Conservation (phyloP, 2,797 vertebrate species). For the Girardinus metallicus region DNA sequence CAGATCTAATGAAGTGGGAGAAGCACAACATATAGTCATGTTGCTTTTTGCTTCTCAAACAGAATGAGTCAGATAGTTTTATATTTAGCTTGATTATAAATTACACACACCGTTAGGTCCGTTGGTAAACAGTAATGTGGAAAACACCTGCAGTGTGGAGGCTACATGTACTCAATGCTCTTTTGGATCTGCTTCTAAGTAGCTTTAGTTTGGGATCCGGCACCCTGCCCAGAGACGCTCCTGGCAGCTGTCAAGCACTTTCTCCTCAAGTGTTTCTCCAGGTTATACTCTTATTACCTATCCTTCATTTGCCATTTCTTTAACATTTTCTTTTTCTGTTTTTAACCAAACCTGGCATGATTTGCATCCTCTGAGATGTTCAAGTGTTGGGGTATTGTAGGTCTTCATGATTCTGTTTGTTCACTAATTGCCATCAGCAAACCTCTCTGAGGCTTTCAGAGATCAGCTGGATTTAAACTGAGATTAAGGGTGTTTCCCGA, state of each 20-base stretch:
- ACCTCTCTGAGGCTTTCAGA: neutral
- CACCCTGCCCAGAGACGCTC: constrained; percentile 27
- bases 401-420: neutral
- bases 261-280: constrained; percentile 10
- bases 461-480: neutral
- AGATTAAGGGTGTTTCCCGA: neutral
- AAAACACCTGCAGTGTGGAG: neutral
- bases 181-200: constrained; percentile 9
- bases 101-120: constrained; percentile 8
- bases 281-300: constrained; percentile 10
- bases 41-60: neutral
- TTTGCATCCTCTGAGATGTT: neutral
- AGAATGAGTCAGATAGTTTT: neutral
- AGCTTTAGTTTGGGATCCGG: constrained; percentile 17
- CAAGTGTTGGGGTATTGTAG: neutral
- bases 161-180: neutral
- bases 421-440: neutral
- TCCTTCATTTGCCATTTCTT: constrained; percentile 12
- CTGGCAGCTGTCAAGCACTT: constrained; percentile 13
- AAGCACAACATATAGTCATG: constrained; percentile 6
- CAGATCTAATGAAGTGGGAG: constrained; percentile 23
- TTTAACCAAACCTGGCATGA: neutral
- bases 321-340: neutral
- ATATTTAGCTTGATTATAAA: constrained; percentile 18
- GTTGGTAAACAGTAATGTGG: neutral